Evolutionary conservation across 2,113 vertebrate genomes (phyloP).

Genomic region (Himantopus leucocephalus): DNA sequence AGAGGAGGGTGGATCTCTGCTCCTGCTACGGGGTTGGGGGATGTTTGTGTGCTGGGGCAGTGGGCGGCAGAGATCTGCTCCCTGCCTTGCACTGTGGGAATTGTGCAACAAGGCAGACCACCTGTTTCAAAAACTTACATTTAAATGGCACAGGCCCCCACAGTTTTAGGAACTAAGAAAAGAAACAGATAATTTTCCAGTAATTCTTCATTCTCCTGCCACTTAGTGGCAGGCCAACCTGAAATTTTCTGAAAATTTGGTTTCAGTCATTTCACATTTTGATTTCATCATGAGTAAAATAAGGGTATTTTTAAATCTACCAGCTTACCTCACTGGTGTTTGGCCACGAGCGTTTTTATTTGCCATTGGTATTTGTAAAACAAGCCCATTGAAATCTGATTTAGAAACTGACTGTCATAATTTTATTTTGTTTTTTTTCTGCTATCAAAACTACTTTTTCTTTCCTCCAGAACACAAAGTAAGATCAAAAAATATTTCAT

Average conservation of each 20-base stretch:
- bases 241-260: background rate
- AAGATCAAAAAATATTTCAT: background rate
- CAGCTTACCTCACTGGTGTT: background rate
- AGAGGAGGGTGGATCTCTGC: background rate
- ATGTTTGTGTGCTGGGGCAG: background rate
- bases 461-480: background rate
- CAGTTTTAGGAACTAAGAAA: background rate
- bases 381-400: background rate
- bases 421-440: background rate
- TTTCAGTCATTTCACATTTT: background rate
- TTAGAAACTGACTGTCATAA: background rate
- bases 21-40: background rate
- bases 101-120: background rate
- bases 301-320: background rate
- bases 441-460: background rate
- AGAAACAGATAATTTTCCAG: background rate
- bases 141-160: background rate
- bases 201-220: background rate
- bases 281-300: background rate
- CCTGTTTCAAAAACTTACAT: background rate
- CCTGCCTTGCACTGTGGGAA: background rate
- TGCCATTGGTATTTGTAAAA: background rate
- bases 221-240: background rate
- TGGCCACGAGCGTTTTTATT: background rate
- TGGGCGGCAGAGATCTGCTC: rapidly evolving